Percentiles rank a stretch among this genome's conserved stretches.
These are phyloP conservation scores for Corvus moneduloides DNA, from an alignment of 2,113 vertebrate genomes.

Conservation along the genomic window DNA sequence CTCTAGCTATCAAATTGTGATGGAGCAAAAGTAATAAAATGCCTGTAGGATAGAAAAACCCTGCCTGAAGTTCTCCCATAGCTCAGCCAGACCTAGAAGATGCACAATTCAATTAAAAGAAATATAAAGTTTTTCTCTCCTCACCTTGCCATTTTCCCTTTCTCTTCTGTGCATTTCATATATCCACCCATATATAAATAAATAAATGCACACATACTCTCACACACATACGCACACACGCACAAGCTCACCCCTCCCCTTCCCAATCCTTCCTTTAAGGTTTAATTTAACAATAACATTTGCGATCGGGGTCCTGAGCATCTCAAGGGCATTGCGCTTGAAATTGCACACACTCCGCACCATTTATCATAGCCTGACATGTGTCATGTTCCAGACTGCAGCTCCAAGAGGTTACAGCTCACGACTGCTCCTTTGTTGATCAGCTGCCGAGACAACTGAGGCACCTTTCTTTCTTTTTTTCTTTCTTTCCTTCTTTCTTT, in stretches of 20 bases:
- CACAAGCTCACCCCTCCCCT: constrained; percentile 52
- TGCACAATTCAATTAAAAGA: constrained; percentile 29
- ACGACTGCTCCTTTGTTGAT: constrained; percentile 99
- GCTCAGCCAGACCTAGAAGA: not conserved
- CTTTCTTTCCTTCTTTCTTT: constrained; percentile 43
- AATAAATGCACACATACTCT: not conserved
- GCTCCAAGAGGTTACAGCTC: constrained; percentile 98
- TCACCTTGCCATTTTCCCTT: constrained; percentile 8
- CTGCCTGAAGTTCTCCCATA: not conserved
- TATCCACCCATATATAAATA: not conserved
- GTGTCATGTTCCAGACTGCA: constrained; percentile 99
- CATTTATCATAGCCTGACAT: constrained; percentile 99
- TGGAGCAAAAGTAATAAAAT: constrained; percentile 37
- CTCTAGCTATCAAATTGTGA: constrained; percentile 46
- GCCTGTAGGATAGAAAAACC: not conserved
- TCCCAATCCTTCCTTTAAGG: constrained; percentile 89
- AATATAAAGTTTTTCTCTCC: constrained; percentile 51
- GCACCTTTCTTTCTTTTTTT: constrained; percentile 77
- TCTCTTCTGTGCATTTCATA: constrained; percentile 37
- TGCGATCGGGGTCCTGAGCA: constrained; percentile 96
- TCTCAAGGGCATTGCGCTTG: constrained; percentile 99
- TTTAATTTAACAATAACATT: constrained; percentile 99
- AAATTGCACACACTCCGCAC: constrained; percentile 99
- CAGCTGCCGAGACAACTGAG: constrained; percentile 86
- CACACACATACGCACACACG: not conserved